phyloP scores from a whole-genome alignment of 2,797 vertebrate genomes.

The Serranus cabrilla region DNA sequence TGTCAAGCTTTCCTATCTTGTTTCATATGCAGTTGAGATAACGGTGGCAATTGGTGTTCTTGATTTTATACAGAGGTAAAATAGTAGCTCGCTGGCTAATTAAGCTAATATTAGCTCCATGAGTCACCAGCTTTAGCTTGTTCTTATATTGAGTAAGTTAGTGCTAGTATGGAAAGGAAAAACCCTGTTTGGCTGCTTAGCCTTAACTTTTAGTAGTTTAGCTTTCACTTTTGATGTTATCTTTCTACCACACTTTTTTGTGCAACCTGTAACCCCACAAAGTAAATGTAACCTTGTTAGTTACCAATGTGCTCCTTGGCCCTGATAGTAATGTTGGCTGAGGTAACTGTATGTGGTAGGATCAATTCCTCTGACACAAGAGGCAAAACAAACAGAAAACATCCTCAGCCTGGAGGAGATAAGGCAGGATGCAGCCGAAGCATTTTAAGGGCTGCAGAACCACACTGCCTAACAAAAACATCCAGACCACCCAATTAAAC shows the following conservation, averaged over 20 bases:
- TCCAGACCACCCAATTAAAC: constrained; percentile 18
- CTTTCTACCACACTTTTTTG: no score
- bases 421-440: constrained; percentile 23
- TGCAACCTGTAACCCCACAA: neutral
- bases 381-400: constrained; percentile 50
- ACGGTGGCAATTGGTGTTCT: neutral
- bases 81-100: neutral
- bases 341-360: neutral
- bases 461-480: constrained; percentile 17
- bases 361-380: neutral
- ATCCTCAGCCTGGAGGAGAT: constrained; percentile 49
- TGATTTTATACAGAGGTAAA: neutral
- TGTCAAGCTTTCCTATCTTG: neutral
- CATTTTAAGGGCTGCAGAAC: constrained; percentile 1
- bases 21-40: neutral
- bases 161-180: neutral
- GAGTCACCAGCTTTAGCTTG: neutral
- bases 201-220: no score
- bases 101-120: neutral
- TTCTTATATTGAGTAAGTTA: neutral
- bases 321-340: neutral
- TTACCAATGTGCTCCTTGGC: neutral
- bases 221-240: no score
- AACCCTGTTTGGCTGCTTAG: neutral
- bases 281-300: neutral